These are phyloP conservation scores for Cryptoprocta ferox DNA, from an alignment of 2,797 vertebrate genomes.

Conservation along the genomic window DNA sequence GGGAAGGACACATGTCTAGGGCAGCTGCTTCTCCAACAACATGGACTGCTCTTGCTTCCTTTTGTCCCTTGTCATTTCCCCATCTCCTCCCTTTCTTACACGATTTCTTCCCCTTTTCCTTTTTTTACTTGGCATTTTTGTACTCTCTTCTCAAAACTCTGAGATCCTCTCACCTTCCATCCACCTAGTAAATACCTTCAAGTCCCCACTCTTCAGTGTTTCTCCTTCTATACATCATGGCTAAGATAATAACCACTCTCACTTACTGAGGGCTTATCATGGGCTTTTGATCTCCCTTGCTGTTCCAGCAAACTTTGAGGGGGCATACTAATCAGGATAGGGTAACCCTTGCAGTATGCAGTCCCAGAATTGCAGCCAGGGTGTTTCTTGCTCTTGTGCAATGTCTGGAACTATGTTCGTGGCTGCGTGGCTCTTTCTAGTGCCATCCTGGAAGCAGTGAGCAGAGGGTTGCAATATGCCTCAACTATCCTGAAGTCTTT, in stretches of 20 bases:
- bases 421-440: background rate
- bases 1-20: background rate
- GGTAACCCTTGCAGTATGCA: background rate
- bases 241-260: background rate
- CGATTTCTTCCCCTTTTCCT: background rate
- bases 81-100: too few species aligned
- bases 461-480: background rate
- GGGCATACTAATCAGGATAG: too few species aligned
- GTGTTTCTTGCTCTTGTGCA: background rate
- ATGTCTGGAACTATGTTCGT: background rate
- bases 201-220: background rate
- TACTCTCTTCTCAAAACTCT: background rate
- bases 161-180: background rate
- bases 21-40: fast-evolving
- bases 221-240: background rate
- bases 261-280: background rate
- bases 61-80: too few species aligned
- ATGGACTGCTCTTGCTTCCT: background rate
- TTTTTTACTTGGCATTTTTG: background rate
- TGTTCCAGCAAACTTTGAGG: background rate
- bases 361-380: background rate
- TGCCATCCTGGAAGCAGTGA: background rate
- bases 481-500: background rate
- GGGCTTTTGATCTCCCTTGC: background rate
- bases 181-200: background rate